A percentile compares a stretch with the other conserved stretches of the same genome.
phyloP scores from a whole-genome alignment of 2,888 invertebrate species.

The Elegia similella region DNA sequence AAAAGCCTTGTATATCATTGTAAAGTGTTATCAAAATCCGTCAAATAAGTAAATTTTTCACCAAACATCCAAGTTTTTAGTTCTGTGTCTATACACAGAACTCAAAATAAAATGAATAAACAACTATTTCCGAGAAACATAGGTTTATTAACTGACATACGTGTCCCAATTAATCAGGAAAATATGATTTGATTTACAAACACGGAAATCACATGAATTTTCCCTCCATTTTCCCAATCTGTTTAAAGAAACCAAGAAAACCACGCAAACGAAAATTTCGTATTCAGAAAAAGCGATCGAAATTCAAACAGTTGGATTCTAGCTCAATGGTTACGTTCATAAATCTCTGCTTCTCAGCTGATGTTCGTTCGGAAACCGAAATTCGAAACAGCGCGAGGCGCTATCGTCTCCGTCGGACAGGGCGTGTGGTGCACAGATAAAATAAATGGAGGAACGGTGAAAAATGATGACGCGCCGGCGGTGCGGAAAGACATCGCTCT shows the following conservation, averaged over 20 bases:
- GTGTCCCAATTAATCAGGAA: too few relatives aligned
- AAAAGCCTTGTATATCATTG: too few relatives aligned
- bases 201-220: too few relatives aligned
- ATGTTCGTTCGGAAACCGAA: slow-evolving; percentile 56
- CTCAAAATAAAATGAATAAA: too few relatives aligned
- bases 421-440: slow-evolving; percentile 78
- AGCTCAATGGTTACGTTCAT: slow-evolving; percentile 69
- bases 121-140: too few relatives aligned
- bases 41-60: too few relatives aligned
- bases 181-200: too few relatives aligned
- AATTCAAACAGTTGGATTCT: slow-evolving; percentile 68
- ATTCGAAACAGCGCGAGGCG: slow-evolving; percentile 64
- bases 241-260: not conserved
- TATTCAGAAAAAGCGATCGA: slow-evolving; percentile 45
- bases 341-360: slow-evolving; percentile 77
- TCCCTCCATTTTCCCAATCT: too few relatives aligned
- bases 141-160: too few relatives aligned
- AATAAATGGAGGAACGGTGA: slow-evolving; percentile 78
- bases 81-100: too few relatives aligned
- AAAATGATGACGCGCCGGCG: slow-evolving; percentile 75
- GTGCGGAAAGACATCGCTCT: slow-evolving; percentile 66
- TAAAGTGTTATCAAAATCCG: too few relatives aligned
- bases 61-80: too few relatives aligned
- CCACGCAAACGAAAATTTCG: slow-evolving; percentile 28
- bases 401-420: slow-evolving; percentile 57